These are phyloP conservation scores for Balanococcus diminutus DNA, from an alignment of 2,888 invertebrate species.

Conservation along the genomic window DNA sequence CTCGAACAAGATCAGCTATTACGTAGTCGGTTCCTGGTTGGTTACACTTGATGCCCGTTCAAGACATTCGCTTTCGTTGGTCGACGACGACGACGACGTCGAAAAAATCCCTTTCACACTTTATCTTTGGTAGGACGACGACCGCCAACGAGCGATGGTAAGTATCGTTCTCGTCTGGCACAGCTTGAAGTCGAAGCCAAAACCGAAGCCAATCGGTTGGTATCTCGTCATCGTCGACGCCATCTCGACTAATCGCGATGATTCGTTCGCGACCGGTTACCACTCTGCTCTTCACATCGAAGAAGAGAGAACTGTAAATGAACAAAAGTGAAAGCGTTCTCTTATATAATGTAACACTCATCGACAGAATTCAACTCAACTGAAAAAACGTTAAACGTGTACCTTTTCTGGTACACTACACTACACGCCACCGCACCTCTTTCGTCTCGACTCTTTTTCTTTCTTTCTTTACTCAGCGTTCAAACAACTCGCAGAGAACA, in stretches of 20 bases:
- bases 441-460: neutral
- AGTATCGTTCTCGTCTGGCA: neutral
- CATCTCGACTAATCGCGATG: neutral
- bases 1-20: constrained; percentile 42
- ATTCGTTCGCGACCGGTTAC: constrained; percentile 17
- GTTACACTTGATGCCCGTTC: constrained; percentile 39
- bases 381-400: constrained; percentile 53
- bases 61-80: constrained; percentile 34
- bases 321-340: constrained; percentile 50
- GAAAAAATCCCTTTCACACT: neutral
- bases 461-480: neutral
- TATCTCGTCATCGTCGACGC: neutral
- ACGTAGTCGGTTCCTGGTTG: constrained; percentile 31
- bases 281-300: neutral
- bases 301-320: constrained; percentile 48
- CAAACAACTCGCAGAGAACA: neutral
- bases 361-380: constrained; percentile 52
- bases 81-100: neutral
- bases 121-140: neutral
- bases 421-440: neutral
- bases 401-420: constrained; percentile 53
- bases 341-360: constrained; percentile 49
- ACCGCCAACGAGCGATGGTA: neutral
- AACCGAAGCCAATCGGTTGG: no score
- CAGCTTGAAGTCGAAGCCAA: neutral